Percentiles rank a stretch among this genome's conserved stretches.
Evolutionary conservation across 2,113 vertebrate genomes (phyloP).

Genomic region (Turnix velox): DNA sequence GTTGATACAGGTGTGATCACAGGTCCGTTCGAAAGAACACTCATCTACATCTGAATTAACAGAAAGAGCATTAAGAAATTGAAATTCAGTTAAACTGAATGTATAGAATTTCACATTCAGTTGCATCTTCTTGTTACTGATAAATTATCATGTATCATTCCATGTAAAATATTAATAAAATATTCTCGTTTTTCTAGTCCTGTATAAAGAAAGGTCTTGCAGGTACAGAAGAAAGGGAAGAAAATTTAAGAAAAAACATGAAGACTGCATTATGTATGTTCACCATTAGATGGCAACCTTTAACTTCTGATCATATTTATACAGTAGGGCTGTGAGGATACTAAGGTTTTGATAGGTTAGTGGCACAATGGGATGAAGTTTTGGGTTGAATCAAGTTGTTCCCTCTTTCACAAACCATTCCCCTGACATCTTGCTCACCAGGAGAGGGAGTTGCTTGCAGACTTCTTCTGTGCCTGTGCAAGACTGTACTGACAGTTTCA

Average conservation of each 20-base stretch:
- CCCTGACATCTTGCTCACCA: neutral
- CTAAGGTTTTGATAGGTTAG: neutral
- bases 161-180: neutral
- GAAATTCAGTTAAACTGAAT: neutral
- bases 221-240: neutral
- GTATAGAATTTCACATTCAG: neutral
- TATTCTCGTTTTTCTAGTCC: neutral
- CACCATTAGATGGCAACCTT: slow-evolving; percentile 59
- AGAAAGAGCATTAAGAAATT: neutral
- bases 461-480: neutral
- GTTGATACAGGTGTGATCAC: slow-evolving; percentile 95
- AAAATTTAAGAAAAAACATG: neutral
- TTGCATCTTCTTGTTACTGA: neutral
- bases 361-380: neutral
- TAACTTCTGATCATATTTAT: neutral
- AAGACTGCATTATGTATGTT: neutral
- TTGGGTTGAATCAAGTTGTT: neutral
- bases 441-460: neutral
- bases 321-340: neutral
- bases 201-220: neutral
- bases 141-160: neutral
- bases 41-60: slow-evolving; percentile 86
- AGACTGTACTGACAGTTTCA: too few relatives aligned
- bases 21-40: slow-evolving; percentile 93
- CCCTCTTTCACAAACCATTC: neutral